phyloP scores from a whole-genome alignment of 2,888 invertebrate species.

The Tridacna crocea region DNA sequence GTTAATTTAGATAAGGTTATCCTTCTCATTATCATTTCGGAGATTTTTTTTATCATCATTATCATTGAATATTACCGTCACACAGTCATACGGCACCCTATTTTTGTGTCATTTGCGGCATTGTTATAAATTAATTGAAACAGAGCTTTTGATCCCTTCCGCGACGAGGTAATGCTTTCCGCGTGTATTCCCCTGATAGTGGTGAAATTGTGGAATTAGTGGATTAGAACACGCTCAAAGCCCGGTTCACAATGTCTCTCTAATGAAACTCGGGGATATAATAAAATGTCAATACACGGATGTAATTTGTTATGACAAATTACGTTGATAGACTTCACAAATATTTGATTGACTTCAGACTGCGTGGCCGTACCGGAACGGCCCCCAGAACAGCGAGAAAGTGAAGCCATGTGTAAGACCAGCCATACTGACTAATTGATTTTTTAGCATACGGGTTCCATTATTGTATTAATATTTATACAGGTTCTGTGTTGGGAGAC shows the following conservation, averaged over 20 bases:
- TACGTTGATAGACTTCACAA: constrained; percentile 64
- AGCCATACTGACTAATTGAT: constrained; percentile 21
- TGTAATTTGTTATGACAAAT: constrained; percentile 67
- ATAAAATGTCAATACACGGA: constrained; percentile 66
- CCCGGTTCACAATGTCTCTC: constrained; percentile 38
- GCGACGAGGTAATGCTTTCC: constrained; percentile 56
- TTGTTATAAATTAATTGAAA: constrained; percentile 67
- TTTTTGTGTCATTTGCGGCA: constrained; percentile 38
- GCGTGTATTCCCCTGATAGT: constrained; percentile 59
- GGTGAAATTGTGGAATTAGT: constrained; percentile 60
- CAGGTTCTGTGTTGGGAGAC: constrained; percentile 33
- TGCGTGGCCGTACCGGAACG: constrained; percentile 23
- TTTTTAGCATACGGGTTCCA: constrained; percentile 50
- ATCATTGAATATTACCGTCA: constrained; percentile 15
- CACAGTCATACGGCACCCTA: constrained; percentile 18
- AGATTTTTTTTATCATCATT: constrained; percentile 12
- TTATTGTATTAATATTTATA: constrained; percentile 67
- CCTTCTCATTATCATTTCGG: constrained; percentile 17
- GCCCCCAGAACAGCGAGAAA: constrained; percentile 28
- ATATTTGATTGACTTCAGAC: constrained; percentile 64
- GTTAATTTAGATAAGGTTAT: background rate
- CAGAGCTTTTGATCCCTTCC: constrained; percentile 63
- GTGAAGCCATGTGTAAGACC: constrained; percentile 45
- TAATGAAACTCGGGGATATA: constrained; percentile 57
- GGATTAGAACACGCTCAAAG: constrained; percentile 51